These are phyloP conservation scores for Cydia splendana DNA, from an alignment of 1,140 invertebrate genomes.

Conservation along the genomic window DNA sequence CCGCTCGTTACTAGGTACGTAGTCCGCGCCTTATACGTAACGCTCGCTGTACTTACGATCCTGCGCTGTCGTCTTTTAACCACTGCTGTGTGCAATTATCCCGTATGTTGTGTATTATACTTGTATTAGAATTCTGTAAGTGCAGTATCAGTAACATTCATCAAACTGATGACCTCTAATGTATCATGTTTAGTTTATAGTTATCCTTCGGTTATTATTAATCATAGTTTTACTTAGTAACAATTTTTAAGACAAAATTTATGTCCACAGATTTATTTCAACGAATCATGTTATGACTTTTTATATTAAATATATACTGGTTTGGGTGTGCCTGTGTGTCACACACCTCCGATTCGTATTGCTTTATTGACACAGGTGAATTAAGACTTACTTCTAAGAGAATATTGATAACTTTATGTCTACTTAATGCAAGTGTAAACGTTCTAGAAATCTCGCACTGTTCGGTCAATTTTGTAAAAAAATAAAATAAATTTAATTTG, in stretches of 20 bases:
- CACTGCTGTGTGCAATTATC: constrained; percentile 70
- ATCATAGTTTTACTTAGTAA: constrained; percentile 76
- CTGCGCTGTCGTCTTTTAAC: constrained; percentile 59
- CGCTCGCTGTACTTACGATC: constrained; percentile 60
- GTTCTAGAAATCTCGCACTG: constrained; percentile 80
- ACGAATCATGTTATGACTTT: constrained; percentile 72
- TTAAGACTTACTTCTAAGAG: constrained; percentile 78
- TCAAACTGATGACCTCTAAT: constrained; percentile 71
- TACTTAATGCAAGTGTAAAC: constrained; percentile 80
- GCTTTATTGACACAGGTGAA: constrained; percentile 77
- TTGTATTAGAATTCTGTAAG: constrained; percentile 69
- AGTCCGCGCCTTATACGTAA: constrained; percentile 38
- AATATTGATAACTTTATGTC: constrained; percentile 79
- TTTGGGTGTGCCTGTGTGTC: constrained; percentile 51
- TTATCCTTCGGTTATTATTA: constrained; percentile 78
- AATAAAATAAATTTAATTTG: constrained; percentile 79
- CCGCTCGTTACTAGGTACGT: neutral
- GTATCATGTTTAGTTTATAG: constrained; percentile 77
- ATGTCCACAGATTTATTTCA: constrained; percentile 65
- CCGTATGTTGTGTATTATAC: constrained; percentile 71
- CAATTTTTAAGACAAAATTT: constrained; percentile 68
- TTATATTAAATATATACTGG: constrained; percentile 69
- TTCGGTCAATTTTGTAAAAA: constrained; percentile 80
- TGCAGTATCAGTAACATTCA: constrained; percentile 59
- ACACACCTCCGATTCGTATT: constrained; percentile 57